Evolutionary conservation across 2,797 vertebrate genomes (phyloP).

Genomic region (Danionella dracula): DNA sequence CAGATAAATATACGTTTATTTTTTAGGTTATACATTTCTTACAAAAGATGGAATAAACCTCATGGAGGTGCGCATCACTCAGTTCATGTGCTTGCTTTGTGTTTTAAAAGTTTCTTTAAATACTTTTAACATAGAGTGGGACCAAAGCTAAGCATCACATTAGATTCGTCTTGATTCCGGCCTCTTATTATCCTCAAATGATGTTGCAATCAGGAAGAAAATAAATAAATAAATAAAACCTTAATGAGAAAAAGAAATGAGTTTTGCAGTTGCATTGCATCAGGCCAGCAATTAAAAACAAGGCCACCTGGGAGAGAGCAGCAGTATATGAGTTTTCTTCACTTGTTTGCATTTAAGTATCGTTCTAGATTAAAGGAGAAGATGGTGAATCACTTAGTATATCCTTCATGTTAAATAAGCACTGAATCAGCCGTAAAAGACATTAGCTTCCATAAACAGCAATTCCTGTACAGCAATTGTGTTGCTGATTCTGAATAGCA

Average conservation of each 20-base stretch:
- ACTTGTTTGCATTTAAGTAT: conserved; percentile 16
- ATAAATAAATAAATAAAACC: neutral
- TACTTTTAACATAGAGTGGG: neutral
- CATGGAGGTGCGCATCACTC: too few species aligned
- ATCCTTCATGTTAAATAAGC: conserved; percentile 43
- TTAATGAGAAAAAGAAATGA: conserved; percentile 37
- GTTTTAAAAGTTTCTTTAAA: too few species aligned
- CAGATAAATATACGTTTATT: too few species aligned
- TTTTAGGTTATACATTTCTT: too few species aligned
- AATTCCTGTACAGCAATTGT: too few species aligned
- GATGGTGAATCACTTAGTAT: conserved; percentile 21
- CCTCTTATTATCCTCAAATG: neutral
- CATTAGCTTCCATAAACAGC: too few species aligned
- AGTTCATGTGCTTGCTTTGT: too few species aligned
- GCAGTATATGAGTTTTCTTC: conserved; percentile 11
- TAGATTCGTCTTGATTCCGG: neutral
- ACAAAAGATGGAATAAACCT: too few species aligned
- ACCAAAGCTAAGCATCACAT: neutral
- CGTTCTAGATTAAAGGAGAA: conserved; percentile 35
- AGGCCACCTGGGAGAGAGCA: conserved; percentile 26
- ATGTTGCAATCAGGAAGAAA: neutral
- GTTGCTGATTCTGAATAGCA: too few species aligned
- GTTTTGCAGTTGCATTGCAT: conserved; percentile 41
- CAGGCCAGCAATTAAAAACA: conserved; percentile 44
- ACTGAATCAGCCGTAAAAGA: conserved; percentile 54